phyloP scores from a whole-genome alignment of 2,113 vertebrate species.

The Aspiorhynchus laticeps region DNA sequence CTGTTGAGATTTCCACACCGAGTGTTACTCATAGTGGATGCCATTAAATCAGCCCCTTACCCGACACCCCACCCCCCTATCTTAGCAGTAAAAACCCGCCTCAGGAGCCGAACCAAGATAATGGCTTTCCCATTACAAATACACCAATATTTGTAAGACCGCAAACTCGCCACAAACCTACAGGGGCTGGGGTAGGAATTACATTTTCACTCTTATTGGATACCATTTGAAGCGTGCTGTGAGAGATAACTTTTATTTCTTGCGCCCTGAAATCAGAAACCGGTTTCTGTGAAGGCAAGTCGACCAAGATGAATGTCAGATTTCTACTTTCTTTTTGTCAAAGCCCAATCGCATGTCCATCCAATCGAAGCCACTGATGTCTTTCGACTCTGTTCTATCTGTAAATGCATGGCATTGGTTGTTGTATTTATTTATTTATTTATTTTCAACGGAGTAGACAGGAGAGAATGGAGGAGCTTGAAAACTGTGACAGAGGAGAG shows the following conservation, averaged over 20 bases:
- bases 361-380: constrained; percentile 35
- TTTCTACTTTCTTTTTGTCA: constrained; percentile 34
- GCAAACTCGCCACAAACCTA: constrained; percentile 34
- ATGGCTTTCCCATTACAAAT: constrained; percentile 60
- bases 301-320: constrained; percentile 44
- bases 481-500: constrained; percentile 42
- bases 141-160: constrained; percentile 55
- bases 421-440: constrained; percentile 37
- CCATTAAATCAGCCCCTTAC: constrained; percentile 51
- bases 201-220: constrained; percentile 54
- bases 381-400: constrained; percentile 7
- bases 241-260: constrained; percentile 52
- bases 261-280: constrained; percentile 33
- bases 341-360: constrained; percentile 28
- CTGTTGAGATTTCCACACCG: constrained; percentile 54
- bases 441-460: not conserved
- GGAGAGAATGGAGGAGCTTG: constrained; percentile 16
- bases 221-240: constrained; percentile 39
- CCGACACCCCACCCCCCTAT: not conserved
- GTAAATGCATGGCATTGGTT: constrained; percentile 28
- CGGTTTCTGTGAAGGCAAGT: constrained; percentile 14
- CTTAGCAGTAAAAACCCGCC: constrained; percentile 46
- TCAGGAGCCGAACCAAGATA: constrained; percentile 48
- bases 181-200: constrained; percentile 39
- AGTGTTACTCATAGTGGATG: constrained; percentile 51